Base-by-base conservation (phyloP, 1,140 invertebrate genomes). In the Melanaphis sacchari region DNA sequence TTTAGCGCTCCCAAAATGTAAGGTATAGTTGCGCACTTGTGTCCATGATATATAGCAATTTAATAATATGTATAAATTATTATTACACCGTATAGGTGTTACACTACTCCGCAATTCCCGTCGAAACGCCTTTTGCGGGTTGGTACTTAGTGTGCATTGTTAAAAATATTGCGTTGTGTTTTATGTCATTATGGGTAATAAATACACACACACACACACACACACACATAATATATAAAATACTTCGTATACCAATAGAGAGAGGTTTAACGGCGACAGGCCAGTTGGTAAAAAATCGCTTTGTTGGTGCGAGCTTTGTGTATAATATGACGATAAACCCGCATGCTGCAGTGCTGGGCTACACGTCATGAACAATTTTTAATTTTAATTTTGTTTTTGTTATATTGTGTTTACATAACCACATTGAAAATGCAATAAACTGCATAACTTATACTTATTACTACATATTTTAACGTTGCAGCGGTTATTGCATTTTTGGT, bases 341-440 rank as follows among this genome's bases (percentile, higher is more conserved):
- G 38, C 36, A 24, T 82, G 38, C 22, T 38, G 54, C 24, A 26
- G 24, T 26, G 24, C 54, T 31, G 54, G 8, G 38, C 38, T 84
- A 40, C 82, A 84, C 82, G n/a, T n/a, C n/a, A 84, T 84, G 82
- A 38, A 84, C 82, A 84, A 84, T 84, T 84, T 82, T 84, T 84
- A 84, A n/a, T n/a, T 41, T 84, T 76, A 36, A 9, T 26, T 21
- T 40, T 81, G 38, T 18, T 38, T 82, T 22, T 22, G 24, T 82
- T 36, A 18, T 38, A 76, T n/a, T n/a, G 15, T 36, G 66, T 36
- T n/a, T n/a, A 76, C 2, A 82, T 21, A 22, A 82, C 81, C 21
- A 36, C 36, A 40, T 76, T 76, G n/a, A n/a, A 76, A 76, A 76
- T n/a, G n/a, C 59, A 76, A 76, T 76, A 76, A 76, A n/a, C 31